These are phyloP conservation scores for Catalaphyllia jardinei DNA, from an alignment of 64 coral and sea anemone genomes.

Conservation along the genomic window DNA sequence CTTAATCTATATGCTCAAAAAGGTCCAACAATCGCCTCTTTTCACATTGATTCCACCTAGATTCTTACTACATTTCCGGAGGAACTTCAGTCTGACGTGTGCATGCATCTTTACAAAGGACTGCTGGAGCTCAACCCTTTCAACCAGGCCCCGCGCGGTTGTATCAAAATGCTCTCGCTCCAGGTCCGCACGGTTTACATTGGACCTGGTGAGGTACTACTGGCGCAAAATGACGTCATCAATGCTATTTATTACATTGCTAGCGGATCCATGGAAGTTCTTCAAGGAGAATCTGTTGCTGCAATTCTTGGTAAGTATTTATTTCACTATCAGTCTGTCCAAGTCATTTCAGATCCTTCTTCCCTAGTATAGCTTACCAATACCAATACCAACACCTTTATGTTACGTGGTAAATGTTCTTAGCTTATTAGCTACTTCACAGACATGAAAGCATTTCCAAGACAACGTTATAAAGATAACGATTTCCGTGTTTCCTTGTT, in stretches of 20 bases:
- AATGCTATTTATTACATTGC: conserved; percentile 87
- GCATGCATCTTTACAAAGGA: conserved; percentile 86
- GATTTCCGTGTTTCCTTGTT: too few relatives aligned
- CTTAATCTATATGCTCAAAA: too few relatives aligned
- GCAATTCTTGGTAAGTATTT: conserved; percentile 81
- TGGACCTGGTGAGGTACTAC: conserved; percentile 80
- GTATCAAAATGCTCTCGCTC: conserved; percentile 71
- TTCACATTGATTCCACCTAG: conserved; percentile 19
- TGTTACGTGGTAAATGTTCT: too few relatives aligned
- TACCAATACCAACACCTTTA: too few relatives aligned
- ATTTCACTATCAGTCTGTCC: too few relatives aligned
- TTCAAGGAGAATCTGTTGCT: conserved; percentile 91
- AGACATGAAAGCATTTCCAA: too few relatives aligned
- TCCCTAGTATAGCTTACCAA: too few relatives aligned
- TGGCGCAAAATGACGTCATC: conserved; percentile 85
- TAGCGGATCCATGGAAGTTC: conserved; percentile 84
- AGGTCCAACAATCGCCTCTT: not conserved
- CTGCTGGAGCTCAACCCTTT: conserved; percentile 70
- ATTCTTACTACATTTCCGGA: conserved; percentile 81
- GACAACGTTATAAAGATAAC: too few relatives aligned
- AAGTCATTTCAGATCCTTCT: too few relatives aligned
- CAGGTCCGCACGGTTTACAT: conserved; percentile 81
- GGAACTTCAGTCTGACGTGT: conserved; percentile 88
- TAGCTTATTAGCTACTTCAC: too few relatives aligned
- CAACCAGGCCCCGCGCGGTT: conserved; percentile 84